Conservation (phyloP, 2,113 vertebrate genomes). For the Eretmochelys imbricata region DNA sequence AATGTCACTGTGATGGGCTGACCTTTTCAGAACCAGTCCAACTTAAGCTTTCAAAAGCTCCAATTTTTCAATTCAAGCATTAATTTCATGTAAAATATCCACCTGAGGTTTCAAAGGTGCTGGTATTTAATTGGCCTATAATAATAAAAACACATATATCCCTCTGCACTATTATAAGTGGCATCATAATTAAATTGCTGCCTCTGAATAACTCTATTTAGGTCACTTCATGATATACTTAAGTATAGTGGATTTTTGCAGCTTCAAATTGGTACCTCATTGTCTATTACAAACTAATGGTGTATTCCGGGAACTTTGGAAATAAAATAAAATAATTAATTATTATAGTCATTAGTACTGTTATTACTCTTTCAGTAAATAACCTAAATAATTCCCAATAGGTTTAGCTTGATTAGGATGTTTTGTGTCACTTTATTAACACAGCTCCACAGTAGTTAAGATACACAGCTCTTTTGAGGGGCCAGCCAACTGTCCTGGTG, state of each 20-base stretch:
- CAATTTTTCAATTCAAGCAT: not conserved
- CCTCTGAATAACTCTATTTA: slow-evolving; percentile 43
- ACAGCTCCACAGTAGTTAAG: not conserved
- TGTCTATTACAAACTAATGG: not conserved
- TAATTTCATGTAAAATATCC: slow-evolving; percentile 19
- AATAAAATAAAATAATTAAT: not conserved
- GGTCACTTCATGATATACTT: slow-evolving; percentile 7
- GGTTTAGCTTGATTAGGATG: not conserved
- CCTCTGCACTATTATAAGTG: slow-evolving; percentile 3
- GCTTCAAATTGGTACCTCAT: slow-evolving; percentile 15
- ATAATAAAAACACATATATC: not conserved
- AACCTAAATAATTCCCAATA: not conserved
- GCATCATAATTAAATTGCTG: slow-evolving; percentile 41
- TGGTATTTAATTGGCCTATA: slow-evolving; percentile 42
- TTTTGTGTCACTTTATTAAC: not conserved
- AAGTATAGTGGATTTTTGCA: not conserved
- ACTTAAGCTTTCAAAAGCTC: not conserved
- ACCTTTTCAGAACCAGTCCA: slow-evolving; percentile 20
- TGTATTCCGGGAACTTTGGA: slow-evolving; percentile 12
- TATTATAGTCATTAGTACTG: not conserved
- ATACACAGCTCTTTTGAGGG: not conserved
- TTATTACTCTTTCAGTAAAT: slow-evolving; percentile 42
- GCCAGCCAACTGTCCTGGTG: not conserved
- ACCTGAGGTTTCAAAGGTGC: slow-evolving; percentile 60
- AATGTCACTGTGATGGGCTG: slow-evolving; percentile 38